Evolutionary conservation across 2,113 vertebrate genomes (phyloP), one percentile per base, ranked within the genome.

Genomic region (Platycercus adscitus): DNA sequence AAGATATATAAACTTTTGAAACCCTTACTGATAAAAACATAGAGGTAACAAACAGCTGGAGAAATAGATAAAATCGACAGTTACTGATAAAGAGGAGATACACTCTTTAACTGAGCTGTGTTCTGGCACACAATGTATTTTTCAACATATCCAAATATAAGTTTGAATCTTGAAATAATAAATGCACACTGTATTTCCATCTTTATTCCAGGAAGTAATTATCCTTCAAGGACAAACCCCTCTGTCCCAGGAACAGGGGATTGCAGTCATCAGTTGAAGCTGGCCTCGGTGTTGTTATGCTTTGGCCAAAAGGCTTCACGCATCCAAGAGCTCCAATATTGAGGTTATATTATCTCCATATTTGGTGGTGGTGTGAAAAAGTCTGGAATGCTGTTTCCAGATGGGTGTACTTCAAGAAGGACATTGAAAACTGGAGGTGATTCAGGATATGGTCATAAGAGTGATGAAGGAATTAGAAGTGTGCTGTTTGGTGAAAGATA

Each of bases 161-260:
- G 71, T 84, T 55, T 89, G 3, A 53, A 17, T 87, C 52, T 85
- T 81, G 89, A 89, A 91, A 75, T 63, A 83, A 63, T 53, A 80
- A 77, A 49, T 35, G 19, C 37, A 53, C 11, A 4, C 37, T 63
- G 0, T 65, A 78, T 96, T 84, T 91, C 41, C 17, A 17, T 81
- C n/a, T 77, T 83, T 91, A 86, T 86, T 92, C 17, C 68, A 92
- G 53, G 31, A 86, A 84, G 28, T 39, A 79, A 18, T 94, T 91
- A 29, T 70, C 17, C 69, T 73, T 80, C 39, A 82, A 73, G 33
- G n/a, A 52, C 47, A 92, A 81, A 56, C 1, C 14, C 9, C 14
- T 37, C 18, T 83, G 69, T 81, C 64, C 31, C 46, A 28, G 28
- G 23, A 86, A 60, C 8, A 68, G 31, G 46, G 73, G 78, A 39